Conservation (phyloP, 2,797 vertebrate genomes). For the Anguilla megastoma region DNA sequence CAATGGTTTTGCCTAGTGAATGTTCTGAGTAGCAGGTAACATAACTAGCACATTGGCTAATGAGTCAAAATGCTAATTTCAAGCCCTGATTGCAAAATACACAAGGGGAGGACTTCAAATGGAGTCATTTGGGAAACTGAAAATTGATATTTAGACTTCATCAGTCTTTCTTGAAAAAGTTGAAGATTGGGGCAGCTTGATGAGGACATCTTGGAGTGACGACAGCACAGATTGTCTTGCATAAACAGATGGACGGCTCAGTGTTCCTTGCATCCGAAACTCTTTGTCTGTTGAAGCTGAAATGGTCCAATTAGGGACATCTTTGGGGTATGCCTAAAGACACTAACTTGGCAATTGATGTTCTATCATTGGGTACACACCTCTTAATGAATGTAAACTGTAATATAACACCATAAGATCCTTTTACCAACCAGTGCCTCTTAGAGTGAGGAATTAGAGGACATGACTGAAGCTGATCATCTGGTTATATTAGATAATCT, state of each 20-base stretch:
- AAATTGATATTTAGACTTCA: background rate
- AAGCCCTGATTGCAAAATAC: background rate
- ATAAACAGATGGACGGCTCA: background rate
- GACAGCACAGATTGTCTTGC: background rate
- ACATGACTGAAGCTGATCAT: background rate
- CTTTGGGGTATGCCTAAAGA: background rate
- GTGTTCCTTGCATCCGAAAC: background rate
- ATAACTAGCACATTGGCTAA: background rate
- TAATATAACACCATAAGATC: background rate
- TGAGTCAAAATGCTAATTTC: background rate
- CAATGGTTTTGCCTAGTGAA: background rate
- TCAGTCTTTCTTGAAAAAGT: background rate
- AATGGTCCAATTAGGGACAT: background rate
- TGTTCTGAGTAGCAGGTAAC: too few species aligned
- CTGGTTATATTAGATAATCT: background rate
- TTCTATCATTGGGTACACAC: background rate
- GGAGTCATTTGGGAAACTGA: conserved; percentile 4
- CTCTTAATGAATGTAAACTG: background rate
- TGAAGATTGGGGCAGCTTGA: background rate
- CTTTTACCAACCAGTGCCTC: background rate
- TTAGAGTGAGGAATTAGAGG: background rate
- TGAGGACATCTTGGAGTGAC: background rate
- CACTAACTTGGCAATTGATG: background rate
- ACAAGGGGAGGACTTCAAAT: background rate
- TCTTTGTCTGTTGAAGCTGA: background rate